Evolutionary conservation across 2,113 vertebrate genomes (phyloP), one percentile per base, ranked within the genome.

Genomic region (Coreoperca whiteheadi): DNA sequence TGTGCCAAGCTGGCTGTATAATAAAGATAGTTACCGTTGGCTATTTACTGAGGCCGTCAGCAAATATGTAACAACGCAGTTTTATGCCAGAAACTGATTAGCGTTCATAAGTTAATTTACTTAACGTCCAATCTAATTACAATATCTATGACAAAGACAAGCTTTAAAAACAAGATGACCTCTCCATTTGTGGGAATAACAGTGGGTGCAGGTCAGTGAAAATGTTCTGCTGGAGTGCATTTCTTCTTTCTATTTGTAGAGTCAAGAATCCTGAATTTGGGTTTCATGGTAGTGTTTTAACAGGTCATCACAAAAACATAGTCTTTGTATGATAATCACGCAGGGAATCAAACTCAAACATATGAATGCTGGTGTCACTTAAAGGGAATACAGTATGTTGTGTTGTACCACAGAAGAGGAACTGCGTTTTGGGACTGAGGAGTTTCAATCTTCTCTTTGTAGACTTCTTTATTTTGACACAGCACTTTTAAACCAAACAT

Each of bases 1-100:
- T 85, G 81, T 84, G 83, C 82, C 88, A 89, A 90, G 67, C 74
- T 83, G 77, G 74, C 73, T 81, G 84, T 30, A 74, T 82, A 79
- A 89, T 80, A 78, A 82, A 80, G 74, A 81, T 74, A 66, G 79
- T 85, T 77, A 87, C 86, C 67, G 12, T 25, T 74, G 79, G 86
- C 88, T 88, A 57, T 84, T 81, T 79, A 79, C 66, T 57, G 67
- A 73, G 83, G 59, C 50, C 50, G 16, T 71, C 54, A 68, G 78
- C 60, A 76, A 84, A 83, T 79, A 81, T 75, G 73, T 67, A 77
- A 46, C 77, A 78, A 73, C 77, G 50, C 25, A 59, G 23, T 81
- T 78, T 60, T 32, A 41, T 41, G 80, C 51, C 80, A 83, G 68
- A 53, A 83, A 75, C 50, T 72, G 78, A 86, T 87, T 77, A 77